Conservation (phyloP, 2,113 vertebrate species). For the Cryptomyrus ogoouensis region DNA sequence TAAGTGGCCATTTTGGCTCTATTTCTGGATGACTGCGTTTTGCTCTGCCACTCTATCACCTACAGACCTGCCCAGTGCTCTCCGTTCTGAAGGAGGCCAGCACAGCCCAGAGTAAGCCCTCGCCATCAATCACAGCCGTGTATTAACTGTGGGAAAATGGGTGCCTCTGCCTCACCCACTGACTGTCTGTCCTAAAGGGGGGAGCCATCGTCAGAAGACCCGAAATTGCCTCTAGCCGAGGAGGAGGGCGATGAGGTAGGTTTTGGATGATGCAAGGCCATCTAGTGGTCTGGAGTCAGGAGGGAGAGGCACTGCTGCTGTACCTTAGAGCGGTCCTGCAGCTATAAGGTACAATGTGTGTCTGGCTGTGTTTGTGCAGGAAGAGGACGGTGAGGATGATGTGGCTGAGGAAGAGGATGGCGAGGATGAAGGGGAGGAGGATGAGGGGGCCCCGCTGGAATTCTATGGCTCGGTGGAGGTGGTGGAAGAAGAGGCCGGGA, state of each 20-base stretch:
- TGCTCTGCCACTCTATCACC: conserved; percentile 6
- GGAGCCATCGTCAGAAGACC: conserved; percentile 47
- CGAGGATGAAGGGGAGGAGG: conserved; percentile 21
- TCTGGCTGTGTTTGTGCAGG: not conserved
- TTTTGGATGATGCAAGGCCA: not conserved
- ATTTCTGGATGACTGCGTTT: not conserved
- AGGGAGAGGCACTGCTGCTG: not conserved
- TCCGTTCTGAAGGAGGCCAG: conserved; percentile 58
- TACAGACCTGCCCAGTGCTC: conserved; percentile 74
- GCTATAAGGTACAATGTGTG: not conserved
- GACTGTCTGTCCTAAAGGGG: conserved; percentile 45
- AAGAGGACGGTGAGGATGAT: not conserved
- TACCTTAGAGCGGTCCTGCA: not conserved
- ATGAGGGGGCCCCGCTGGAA: conserved; percentile 35
- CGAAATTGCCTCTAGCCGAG: conserved; percentile 48
- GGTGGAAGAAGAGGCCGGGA: conserved; percentile 43
- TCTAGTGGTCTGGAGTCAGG: not conserved
- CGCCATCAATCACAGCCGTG: not conserved
- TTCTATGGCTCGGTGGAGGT: conserved; percentile 34
- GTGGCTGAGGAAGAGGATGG: conserved; percentile 28
- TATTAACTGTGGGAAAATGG: not conserved
- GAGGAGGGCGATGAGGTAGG: conserved; percentile 60
- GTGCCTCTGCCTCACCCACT: not conserved
- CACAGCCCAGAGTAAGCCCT: conserved; percentile 72
- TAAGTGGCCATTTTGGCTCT: not conserved